These are phyloP conservation scores for Spondyliosoma cantharus DNA, from an alignment of 2,797 vertebrate genomes.

Conservation along the genomic window DNA sequence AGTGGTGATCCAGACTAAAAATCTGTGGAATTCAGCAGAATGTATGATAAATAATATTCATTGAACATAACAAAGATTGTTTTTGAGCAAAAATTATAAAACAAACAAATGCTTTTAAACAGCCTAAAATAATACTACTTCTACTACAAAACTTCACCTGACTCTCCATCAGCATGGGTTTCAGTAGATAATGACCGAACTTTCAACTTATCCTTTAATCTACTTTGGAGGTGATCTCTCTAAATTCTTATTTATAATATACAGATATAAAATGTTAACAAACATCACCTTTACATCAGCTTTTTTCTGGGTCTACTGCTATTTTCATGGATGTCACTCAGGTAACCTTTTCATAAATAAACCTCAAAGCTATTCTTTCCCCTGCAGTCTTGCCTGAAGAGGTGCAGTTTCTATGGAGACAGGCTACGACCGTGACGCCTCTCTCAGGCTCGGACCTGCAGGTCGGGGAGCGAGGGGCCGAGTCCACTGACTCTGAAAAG, in stretches of 20 bases:
- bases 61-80: too few species aligned
- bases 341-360: conserved; percentile 64
- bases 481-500: conserved; percentile 71
- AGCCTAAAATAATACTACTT: too few species aligned
- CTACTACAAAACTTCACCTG: too few species aligned
- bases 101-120: too few species aligned
- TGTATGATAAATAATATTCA: too few species aligned
- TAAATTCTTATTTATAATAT: not conserved
- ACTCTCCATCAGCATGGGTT: too few species aligned
- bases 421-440: conserved; percentile 60
- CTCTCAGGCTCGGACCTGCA: conserved; percentile 50
- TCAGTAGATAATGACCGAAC: too few species aligned
- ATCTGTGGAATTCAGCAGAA: too few species aligned
- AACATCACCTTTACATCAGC: not conserved
- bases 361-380: conserved; percentile 28
- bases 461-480: conserved; percentile 46
- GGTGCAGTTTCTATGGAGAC: conserved; percentile 76
- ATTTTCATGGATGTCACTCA: conserved; percentile 25
- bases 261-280: not conserved
- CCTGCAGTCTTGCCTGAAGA: conserved; percentile 69
- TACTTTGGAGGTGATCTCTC: not conserved
- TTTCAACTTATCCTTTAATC: not conserved
- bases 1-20: too few species aligned
- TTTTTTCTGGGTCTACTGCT: not conserved
- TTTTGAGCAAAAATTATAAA: too few species aligned